Conservation (phyloP, 2,113 vertebrate species). For the Zosterops pallidus region DNA sequence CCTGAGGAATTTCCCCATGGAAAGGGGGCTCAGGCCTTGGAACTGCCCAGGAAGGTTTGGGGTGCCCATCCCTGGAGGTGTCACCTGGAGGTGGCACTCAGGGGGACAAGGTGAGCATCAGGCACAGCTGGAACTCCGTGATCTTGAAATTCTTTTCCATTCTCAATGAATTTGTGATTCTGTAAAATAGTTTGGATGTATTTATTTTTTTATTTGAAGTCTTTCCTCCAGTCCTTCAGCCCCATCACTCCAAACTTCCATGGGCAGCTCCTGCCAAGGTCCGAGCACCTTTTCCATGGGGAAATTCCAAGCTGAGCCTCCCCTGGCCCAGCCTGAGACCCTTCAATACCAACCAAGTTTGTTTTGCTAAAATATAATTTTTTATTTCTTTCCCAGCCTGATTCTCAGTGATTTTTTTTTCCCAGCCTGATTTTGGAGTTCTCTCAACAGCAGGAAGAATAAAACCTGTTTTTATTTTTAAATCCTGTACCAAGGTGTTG, state of each 20-base stretch:
- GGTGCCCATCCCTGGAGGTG: neutral
- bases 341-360: fast-evolving
- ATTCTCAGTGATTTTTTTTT: neutral
- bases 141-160: fast-evolving
- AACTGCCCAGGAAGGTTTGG: neutral
- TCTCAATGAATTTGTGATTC: no score
- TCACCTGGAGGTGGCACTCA: neutral
- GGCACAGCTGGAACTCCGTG: fast-evolving
- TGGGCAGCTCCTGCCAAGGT: no score
- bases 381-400: neutral
- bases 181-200: neutral
- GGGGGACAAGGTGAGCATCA: neutral
- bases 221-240: neutral
- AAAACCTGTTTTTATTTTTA: neutral
- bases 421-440: neutral
- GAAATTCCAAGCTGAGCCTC: no score
- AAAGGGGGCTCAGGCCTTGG: neutral
- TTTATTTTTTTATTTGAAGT: neutral
- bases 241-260: neutral
- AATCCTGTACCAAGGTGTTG: constrained; percentile 17
- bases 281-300: no score
- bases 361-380: neutral
- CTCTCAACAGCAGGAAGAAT: neutral
- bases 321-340: no score
- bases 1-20: fast-evolving